These are phyloP conservation scores for Malacosoma neustria DNA, from an alignment of 2,888 invertebrate species.

Conservation along the genomic window DNA sequence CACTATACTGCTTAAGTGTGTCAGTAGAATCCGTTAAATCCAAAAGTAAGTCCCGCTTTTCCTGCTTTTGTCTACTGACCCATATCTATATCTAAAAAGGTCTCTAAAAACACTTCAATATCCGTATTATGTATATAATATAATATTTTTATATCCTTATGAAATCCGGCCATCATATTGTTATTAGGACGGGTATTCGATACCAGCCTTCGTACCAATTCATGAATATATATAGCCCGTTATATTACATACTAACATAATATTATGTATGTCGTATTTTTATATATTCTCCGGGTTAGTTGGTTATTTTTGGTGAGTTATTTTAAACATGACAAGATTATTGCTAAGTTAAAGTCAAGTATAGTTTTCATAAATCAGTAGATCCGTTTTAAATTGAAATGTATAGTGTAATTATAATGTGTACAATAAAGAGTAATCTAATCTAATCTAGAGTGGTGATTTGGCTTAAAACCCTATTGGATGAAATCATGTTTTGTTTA, in stretches of 20 bases:
- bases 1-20: too few relatives aligned
- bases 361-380: too few relatives aligned
- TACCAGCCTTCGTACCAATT: slow-evolving; percentile 32
- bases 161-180: slow-evolving; percentile 37
- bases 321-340: not conserved
- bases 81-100: not conserved
- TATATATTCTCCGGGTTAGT: not conserved
- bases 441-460: too few relatives aligned
- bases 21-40: too few relatives aligned
- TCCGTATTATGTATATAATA: not conserved
- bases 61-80: not conserved
- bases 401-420: too few relatives aligned
- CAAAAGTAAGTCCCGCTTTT: not conserved
- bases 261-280: not conserved
- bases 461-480: too few relatives aligned
- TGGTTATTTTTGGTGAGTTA: not conserved
- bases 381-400: too few relatives aligned
- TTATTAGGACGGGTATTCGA: slow-evolving; percentile 26
- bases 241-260: not conserved
- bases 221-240: slow-evolving; percentile 46
- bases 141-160: not conserved
- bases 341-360: too few relatives aligned
- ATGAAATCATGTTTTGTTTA: too few relatives aligned
- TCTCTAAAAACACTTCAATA: slow-evolving; percentile 1
- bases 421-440: too few relatives aligned